Evolutionary conservation across 2,113 vertebrate species (phyloP), one percentile per base, ranked within the genome.

Genomic region (Pavo muticus): DNA sequence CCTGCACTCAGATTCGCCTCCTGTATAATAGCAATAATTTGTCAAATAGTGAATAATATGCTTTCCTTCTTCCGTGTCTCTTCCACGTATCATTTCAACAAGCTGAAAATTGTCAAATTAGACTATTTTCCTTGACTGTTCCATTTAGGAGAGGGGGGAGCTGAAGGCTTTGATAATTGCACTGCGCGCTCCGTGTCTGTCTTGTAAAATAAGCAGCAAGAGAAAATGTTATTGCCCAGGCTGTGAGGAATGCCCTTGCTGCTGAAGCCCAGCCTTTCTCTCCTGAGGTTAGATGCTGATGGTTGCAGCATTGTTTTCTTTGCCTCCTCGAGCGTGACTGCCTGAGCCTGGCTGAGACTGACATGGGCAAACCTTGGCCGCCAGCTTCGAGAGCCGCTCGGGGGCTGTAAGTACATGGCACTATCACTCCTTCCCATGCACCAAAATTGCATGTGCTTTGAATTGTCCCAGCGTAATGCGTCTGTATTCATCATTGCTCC

Each of bases 61-160:
- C 87, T 93, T 91, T 40, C 78, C 82, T 91, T 90, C 92, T 70
- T 90, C 79, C 54, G 1, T 47, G 37, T 69, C 78, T 93, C 85
- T 70, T 93, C 85, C 93, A 90, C 56, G 4, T 94, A 64, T 93
- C 90, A 68, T 94, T 96, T 94, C 72, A 95, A 90, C 79, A 0
- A 19, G 17, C 60, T 83, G 91, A 76, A 94, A 94, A 95, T 95
- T 90, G 94, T 88, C 93, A 90, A 91, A 95, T 95, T 77, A 95
- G 87, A 80, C 94, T 90, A 74, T 94, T 97, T 96, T 92, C 87
- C 75, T 88, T 95, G 93, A 48, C 93, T 95, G 71, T 70, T 89
- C 93, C 90, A 83, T 90, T 84, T 82, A 90, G 90, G 90, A 85
- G n/a, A 2, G 1, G 78, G 91, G 95, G 92, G 79, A 91, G 73